These are phyloP conservation scores for Bombus fervidus DNA, from an alignment of 1,140 invertebrate genomes.

Conservation along the genomic window DNA sequence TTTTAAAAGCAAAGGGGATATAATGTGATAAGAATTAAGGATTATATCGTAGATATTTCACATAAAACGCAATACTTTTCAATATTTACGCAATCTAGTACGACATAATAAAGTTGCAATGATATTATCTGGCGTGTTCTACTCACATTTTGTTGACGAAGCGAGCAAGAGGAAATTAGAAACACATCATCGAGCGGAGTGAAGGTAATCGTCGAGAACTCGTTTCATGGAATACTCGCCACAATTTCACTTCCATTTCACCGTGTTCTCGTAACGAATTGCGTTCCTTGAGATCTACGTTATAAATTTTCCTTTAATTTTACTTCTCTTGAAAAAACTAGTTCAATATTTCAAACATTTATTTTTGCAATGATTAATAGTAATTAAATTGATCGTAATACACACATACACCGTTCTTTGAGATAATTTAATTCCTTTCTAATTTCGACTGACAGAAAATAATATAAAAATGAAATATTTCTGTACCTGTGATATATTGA, in stretches of 20 bases:
- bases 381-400: neutral
- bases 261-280: neutral
- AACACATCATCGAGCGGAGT: neutral
- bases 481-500: neutral
- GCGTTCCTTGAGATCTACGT: neutral
- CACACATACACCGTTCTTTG: neutral
- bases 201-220: neutral
- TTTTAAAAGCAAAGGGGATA: neutral
- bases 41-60: neutral
- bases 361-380: neutral
- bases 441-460: neutral
- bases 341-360: neutral
- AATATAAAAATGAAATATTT: neutral
- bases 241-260: conserved; percentile 4
- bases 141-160: conserved; percentile 32
- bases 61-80: neutral
- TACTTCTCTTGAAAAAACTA: neutral
- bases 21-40: neutral
- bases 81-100: neutral
- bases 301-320: conserved; percentile 14
- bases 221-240: neutral
- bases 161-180: neutral
- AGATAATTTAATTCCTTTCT: neutral
- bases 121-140: conserved; percentile 2
- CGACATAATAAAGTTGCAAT: neutral